Evolutionary conservation across 2,797 vertebrate genomes (phyloP).

Genomic region (Sparidentex hasta): DNA sequence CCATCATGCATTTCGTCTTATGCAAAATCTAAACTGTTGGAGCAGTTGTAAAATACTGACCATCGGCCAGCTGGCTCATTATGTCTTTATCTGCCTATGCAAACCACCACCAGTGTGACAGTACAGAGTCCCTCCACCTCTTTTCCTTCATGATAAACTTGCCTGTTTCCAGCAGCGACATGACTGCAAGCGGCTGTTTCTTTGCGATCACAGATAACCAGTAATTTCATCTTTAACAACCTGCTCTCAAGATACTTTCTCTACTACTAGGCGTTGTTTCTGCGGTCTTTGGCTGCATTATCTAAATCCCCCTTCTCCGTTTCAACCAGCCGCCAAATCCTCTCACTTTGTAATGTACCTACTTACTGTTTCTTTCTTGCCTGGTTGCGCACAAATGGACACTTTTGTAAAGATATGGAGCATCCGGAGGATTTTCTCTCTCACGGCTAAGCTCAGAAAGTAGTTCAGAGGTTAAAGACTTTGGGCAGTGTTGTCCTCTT

Average conservation of each 20-base stretch:
- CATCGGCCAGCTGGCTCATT: not conserved
- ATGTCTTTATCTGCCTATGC: not conserved
- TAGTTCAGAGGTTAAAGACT: slow-evolving; percentile 36
- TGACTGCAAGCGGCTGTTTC: not conserved
- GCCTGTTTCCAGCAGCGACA: not conserved
- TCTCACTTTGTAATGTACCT: slow-evolving; percentile 45
- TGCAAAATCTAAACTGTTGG: not conserved
- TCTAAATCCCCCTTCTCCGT: slow-evolving; percentile 57
- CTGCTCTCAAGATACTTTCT: not conserved
- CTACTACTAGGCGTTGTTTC: slow-evolving; percentile 20
- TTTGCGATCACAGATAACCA: not conserved
- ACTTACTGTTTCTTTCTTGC: not conserved
- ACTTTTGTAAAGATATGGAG: not conserved
- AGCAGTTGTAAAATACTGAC: not conserved
- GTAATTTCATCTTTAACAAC: not conserved
- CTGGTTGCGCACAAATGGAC: not conserved
- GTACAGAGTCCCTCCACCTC: not conserved
- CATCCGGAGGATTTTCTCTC: not conserved
- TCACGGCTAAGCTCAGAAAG: not conserved
- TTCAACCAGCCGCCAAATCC: slow-evolving; percentile 48
- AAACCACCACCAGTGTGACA: not conserved
- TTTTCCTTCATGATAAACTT: not conserved
- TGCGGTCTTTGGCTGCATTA: slow-evolving; percentile 39
- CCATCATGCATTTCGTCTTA: too few relatives aligned
- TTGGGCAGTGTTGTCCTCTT: slow-evolving; percentile 12